Percentiles rank a stretch among this genome's conserved stretches.
phyloP scores from a whole-genome alignment of 2,113 vertebrate species.

The Pontoporia blainvillei region DNA sequence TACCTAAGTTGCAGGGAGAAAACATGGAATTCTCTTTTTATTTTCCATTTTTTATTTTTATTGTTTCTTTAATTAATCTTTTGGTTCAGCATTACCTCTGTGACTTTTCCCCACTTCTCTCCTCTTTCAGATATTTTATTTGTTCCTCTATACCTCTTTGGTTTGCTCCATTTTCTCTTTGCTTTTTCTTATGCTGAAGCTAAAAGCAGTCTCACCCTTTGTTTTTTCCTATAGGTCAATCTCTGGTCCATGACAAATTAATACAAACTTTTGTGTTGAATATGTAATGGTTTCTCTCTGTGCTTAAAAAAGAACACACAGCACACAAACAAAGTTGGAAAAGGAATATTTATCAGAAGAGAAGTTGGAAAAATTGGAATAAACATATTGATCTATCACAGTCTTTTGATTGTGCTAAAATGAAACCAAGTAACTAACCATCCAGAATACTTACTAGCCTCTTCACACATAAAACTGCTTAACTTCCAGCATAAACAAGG shows the following conservation, averaged over 20 bases:
- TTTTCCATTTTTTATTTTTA: neutral
- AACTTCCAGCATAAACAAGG: neutral
- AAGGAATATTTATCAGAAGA: conserved; percentile 30
- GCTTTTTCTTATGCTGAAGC: neutral
- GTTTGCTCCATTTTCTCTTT: neutral
- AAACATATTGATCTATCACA: neutral
- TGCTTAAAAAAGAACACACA: neutral
- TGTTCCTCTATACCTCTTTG: neutral
- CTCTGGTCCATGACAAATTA: conserved; percentile 44
- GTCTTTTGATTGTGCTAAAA: conserved; percentile 41
- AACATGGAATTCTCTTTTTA: neutral
- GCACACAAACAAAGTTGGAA: neutral
- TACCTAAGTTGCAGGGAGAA: neutral
- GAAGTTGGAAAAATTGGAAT: neutral
- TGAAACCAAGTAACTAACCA: conserved; percentile 9
- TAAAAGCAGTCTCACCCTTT: conserved; percentile 41
- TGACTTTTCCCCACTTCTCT: neutral
- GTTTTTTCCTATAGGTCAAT: conserved; percentile 43
- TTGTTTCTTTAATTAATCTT: neutral
- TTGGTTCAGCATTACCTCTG: neutral
- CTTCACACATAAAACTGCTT: neutral
- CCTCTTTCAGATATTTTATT: neutral
- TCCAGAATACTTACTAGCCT: neutral
- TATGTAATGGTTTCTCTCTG: conserved; percentile 23
- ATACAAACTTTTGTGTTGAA: conserved; percentile 45